phyloP scores from a whole-genome alignment of 2,888 invertebrate genomes.

The Drosophila robusta region DNA sequence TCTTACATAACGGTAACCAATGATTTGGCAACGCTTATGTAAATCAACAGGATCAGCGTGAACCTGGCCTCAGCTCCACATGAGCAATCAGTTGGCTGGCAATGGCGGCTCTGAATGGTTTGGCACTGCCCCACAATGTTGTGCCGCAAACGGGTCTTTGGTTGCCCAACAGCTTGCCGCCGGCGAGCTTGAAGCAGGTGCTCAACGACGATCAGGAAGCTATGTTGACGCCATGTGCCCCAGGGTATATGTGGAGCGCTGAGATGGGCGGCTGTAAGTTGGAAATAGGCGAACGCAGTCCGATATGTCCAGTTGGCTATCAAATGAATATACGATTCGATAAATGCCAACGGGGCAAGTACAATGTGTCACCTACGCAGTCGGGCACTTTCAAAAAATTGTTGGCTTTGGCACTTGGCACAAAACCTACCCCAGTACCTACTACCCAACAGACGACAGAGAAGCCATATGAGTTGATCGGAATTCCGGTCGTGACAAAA shows the following conservation, averaged over 20 bases:
- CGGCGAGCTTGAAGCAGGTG: background rate
- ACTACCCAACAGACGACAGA: background rate
- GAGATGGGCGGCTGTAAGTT: background rate
- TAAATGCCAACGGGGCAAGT: constrained; percentile 17
- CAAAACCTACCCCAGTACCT: background rate
- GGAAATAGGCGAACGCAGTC: background rate
- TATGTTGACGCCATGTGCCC: background rate
- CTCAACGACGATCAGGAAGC: background rate
- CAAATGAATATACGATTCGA: constrained; percentile 4
- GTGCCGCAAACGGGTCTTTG: background rate
- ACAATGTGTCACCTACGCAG: background rate
- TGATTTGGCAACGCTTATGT: constrained; percentile 1
- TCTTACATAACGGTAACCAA: background rate
- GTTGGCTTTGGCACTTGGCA: background rate
- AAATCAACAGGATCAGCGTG: too few relatives aligned
- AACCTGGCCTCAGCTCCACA: background rate
- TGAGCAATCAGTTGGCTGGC: background rate
- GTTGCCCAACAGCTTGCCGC: background rate
- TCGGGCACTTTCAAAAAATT: constrained; percentile 9
- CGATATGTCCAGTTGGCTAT: constrained; percentile 12
- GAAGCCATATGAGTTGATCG: too few relatives aligned
- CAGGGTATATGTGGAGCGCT: constrained; percentile 10
- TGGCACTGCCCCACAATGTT: background rate
- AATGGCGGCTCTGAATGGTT: background rate
- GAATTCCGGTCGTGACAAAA: too few relatives aligned